phyloP scores from a whole-genome alignment of 2,888 invertebrate species.

The Caenorhabditis auriculariae region DNA sequence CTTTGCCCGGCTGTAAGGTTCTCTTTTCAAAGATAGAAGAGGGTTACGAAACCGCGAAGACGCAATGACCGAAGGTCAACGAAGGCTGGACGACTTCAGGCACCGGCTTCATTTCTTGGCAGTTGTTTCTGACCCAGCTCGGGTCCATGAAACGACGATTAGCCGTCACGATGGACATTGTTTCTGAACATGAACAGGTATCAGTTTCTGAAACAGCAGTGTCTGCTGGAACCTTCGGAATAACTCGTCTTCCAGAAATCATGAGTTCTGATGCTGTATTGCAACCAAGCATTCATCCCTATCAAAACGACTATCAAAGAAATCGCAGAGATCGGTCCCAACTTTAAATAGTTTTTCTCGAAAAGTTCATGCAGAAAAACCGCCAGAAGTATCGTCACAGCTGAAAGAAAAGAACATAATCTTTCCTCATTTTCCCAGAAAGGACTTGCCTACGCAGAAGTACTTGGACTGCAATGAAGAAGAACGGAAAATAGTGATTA shows the following conservation, averaged over 20 bases:
- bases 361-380: slow-evolving; percentile 11
- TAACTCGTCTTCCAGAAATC: slow-evolving; percentile 8
- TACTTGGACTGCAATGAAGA: neutral
- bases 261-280: slow-evolving; percentile 11
- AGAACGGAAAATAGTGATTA: slow-evolving; percentile 4
- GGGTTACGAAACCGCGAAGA: too few species aligned
- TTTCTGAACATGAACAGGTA: too few species aligned
- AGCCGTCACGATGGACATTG: too few species aligned
- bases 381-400: neutral
- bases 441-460: slow-evolving; percentile 2
- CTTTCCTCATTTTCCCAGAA: too few species aligned
- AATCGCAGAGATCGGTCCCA: slow-evolving; percentile 2
- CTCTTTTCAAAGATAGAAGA: too few species aligned
- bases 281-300: slow-evolving; percentile 4
- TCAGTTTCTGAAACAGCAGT: too few species aligned
- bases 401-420: slow-evolving; percentile 7
- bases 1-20: slow-evolving; percentile 10
- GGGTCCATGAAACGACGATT: too few species aligned
- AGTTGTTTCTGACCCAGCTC: too few species aligned
- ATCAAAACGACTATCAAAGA: slow-evolving; percentile 5
- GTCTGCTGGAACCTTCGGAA: too few species aligned
- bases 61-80: too few species aligned
- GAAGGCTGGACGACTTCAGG: too few species aligned
- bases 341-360: slow-evolving; percentile 10
- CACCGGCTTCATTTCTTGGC: too few species aligned